Base-by-base conservation (phyloP, 2,113 vertebrate genomes). In the Melospiza melodia region DNA sequence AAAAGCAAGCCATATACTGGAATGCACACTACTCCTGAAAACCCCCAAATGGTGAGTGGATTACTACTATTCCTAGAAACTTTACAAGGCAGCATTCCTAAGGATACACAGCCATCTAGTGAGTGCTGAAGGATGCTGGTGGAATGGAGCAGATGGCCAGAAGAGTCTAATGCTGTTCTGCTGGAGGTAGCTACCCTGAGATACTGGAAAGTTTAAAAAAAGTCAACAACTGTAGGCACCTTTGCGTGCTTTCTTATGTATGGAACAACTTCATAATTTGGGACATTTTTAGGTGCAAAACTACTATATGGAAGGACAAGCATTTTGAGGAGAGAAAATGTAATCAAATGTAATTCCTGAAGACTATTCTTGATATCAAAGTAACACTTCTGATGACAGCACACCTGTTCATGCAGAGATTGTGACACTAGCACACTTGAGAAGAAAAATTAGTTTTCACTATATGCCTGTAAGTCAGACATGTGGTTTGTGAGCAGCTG, bases 81-180 rank as follows among this genome's bases (percentile, higher is more conserved):
- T 63, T 71, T 35, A 59, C 23, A n/a, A 48, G 16, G 30, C 74
- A 71, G 16, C 23, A 55, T 78, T 63, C 28, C 23, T 35, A 90
- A 67, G 87, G 61, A 87, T 69, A 91, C 87, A 75, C 61, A 94
- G 77, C 91, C 96, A 94, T 24, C 87, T 95, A 93, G 69, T 90
- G 84, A 92, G 51, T 49, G 37, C 27, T 65, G 57, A 67, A 84
- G 65, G 43, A 43, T 67, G 59, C 31, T 83, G 31, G 44, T 2
- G 5, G 35, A 76, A 89, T 75, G 30, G 15, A 88, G 13, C 66
- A 83, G 49, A 76, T 27, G 33, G 28, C 16, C 71, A 65, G n/a
- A 86, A 68, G 9, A 31, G 13, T 10, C 44, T 52, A 86, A 66
- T 20, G 54, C 46, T 79, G 2, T 48, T 93, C 75, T 68, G 28